phyloP scores from a whole-genome alignment of 2,113 vertebrate genomes.

The Coreoperca whiteheadi region DNA sequence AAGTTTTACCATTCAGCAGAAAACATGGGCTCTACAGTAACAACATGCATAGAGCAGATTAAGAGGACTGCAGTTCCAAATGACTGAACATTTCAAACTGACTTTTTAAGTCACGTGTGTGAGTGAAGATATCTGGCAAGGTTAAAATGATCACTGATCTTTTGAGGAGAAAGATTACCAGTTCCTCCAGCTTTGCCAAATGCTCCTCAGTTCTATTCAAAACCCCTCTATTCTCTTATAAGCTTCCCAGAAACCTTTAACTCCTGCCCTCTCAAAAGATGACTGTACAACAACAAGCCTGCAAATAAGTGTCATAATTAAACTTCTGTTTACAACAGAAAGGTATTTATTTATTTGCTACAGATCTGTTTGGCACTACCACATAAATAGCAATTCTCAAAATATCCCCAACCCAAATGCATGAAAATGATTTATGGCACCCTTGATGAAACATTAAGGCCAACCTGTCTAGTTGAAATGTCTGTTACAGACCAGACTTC shows the following conservation, averaged over 20 bases:
- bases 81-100: constrained; percentile 51
- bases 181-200: constrained; percentile 66
- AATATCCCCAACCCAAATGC: constrained; percentile 72
- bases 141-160: constrained; percentile 56
- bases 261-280: constrained; percentile 65
- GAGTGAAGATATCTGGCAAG: constrained; percentile 52
- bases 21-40: constrained; percentile 30
- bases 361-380: constrained; percentile 69
- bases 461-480: constrained; percentile 69
- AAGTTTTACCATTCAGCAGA: constrained; percentile 56
- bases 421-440: constrained; percentile 74
- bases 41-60: constrained; percentile 53
- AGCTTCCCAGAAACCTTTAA: constrained; percentile 62
- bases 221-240: constrained; percentile 54
- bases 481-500: constrained; percentile 64
- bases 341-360: constrained; percentile 64
- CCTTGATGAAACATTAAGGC: constrained; percentile 73
- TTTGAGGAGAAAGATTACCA: constrained; percentile 46
- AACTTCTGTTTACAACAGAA: constrained; percentile 66
- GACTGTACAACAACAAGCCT: constrained; percentile 65
- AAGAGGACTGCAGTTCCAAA: constrained; percentile 45
- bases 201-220: constrained; percentile 61
- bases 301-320: constrained; percentile 63
- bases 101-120: constrained; percentile 43
- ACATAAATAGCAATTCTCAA: constrained; percentile 73